phyloP scores from a whole-genome alignment of 2,797 vertebrate species.

The Pelochelys cantorii region DNA sequence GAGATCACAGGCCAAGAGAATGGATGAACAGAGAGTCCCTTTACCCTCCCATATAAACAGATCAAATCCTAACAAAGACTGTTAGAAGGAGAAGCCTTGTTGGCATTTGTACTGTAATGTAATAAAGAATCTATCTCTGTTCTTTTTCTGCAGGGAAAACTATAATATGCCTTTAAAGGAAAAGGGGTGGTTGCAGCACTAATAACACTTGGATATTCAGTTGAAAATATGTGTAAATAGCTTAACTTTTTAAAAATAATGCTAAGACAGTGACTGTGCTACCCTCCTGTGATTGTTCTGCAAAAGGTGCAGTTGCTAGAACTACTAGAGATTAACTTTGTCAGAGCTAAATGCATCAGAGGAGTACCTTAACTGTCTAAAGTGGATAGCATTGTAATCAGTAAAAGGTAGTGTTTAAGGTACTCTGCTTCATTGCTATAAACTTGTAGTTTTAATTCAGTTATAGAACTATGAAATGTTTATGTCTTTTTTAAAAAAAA shows the following conservation, averaged over 20 bases:
- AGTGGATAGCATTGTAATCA: background rate
- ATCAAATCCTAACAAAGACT: slow-evolving; percentile 79
- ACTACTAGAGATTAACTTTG: background rate
- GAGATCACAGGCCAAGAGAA: slow-evolving; percentile 95
- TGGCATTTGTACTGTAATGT: slow-evolving; percentile 54
- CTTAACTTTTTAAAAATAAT: background rate
- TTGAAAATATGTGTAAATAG: background rate
- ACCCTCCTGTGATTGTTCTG: background rate
- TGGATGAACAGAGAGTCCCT: slow-evolving; percentile 96
- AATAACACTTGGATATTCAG: background rate
- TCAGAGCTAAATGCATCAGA: background rate
- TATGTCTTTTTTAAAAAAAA: slow-evolving; percentile 46
- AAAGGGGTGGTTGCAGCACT: background rate
- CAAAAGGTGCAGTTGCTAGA: slow-evolving; percentile 15
- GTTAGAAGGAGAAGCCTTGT: slow-evolving; percentile 49
- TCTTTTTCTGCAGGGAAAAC: slow-evolving; percentile 24
- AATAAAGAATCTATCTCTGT: background rate
- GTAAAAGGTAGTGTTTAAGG: slow-evolving; percentile 21
- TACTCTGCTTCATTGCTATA: slow-evolving; percentile 40
- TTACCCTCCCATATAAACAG: slow-evolving; percentile 83
- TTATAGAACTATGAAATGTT: background rate
- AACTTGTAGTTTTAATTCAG: background rate
- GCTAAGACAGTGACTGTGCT: background rate
- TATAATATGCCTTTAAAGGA: slow-evolving; percentile 37
- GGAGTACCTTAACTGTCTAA: background rate